Base-by-base conservation (phyloP, 2,888 invertebrate genomes). In the Orthosia cruda region DNA sequence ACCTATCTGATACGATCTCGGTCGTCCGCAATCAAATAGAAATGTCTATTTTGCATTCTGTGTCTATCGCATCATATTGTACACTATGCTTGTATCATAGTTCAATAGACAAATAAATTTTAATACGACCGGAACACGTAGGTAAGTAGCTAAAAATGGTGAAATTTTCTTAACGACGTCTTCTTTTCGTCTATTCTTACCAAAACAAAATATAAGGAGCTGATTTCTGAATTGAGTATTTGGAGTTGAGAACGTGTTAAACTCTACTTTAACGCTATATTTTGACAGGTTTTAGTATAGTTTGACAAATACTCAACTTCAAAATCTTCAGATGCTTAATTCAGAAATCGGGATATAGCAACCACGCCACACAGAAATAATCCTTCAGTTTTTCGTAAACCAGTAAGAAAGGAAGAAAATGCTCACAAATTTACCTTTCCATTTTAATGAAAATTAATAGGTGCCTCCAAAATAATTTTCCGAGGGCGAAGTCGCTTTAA, bases 401-500 rank as follows among this genome's bases (percentile, higher is more conserved):
- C 52, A 57, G 4, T 50, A 40, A 61, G 64, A 72, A 63, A 58
- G 18, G 63, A 71, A 63, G 59, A 12, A 73, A 64, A 61, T 54
- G 7, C 57, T 58, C 20, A 47, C 23, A 23, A 65, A 50, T 58
- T 13, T 26, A 47, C 26, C 40, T 66, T 54, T 18, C 13, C 20
- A 52, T 74, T 20, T 59, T 74, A n/a, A 77, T 71, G 26, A 77
- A 84, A n/a, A 77, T 71, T 15, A 77, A 84, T 61, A 23, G 23
- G 13, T n/a, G 18, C 40, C 18, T 63, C 45, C 45, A 66, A 62
- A 69, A 77, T 66, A 59, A 49, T 57, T 50, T 75, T 65, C 20
- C 63, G 45, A 71, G 61, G 54, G 47, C 71, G 71, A 66, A 62
- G 57, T 75, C 16, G 70, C 26, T 40, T 40, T 40, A 40, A 55